Percentiles rank a stretch among this genome's conserved stretches.
phyloP scores from a whole-genome alignment of 2,888 invertebrate genomes.

The Acleris cristana region DNA sequence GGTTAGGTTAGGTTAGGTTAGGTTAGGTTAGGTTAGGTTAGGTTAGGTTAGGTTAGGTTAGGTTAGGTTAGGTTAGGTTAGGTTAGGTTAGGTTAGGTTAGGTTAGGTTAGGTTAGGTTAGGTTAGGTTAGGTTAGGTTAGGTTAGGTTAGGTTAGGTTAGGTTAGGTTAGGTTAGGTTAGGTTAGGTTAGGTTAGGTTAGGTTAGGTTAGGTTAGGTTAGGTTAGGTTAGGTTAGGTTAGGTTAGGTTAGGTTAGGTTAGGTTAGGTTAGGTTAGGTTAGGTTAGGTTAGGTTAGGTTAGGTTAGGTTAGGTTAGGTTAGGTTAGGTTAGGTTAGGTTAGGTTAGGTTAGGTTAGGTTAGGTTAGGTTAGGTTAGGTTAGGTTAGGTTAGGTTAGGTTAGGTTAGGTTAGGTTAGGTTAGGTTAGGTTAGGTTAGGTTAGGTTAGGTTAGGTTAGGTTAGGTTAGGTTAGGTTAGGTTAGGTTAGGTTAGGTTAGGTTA shows the following conservation, averaged over 20 bases:
- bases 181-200: constrained; percentile 42
- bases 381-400: constrained; percentile 42
- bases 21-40: constrained; percentile 43
- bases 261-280: constrained; percentile 42
- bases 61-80: constrained; percentile 46
- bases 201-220: constrained; percentile 43
- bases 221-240: constrained; percentile 45
- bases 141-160: constrained; percentile 43
- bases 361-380: constrained; percentile 43
- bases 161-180: constrained; percentile 43
- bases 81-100: constrained; percentile 41
- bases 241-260: constrained; percentile 42
- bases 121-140: constrained; percentile 42
- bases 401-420: constrained; percentile 46
- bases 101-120: constrained; percentile 41
- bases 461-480: constrained; percentile 42
- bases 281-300: constrained; percentile 41
- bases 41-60: constrained; percentile 42
- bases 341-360: constrained; percentile 42
- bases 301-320: constrained; percentile 43
- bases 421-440: constrained; percentile 41
- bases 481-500: constrained; percentile 43
- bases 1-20: constrained; percentile 42
- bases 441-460: constrained; percentile 41
- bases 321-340: constrained; percentile 43